These are phyloP conservation scores for Peromyscus melanophrys DNA, from an alignment of 2,797 vertebrate species.

Conservation along the genomic window DNA sequence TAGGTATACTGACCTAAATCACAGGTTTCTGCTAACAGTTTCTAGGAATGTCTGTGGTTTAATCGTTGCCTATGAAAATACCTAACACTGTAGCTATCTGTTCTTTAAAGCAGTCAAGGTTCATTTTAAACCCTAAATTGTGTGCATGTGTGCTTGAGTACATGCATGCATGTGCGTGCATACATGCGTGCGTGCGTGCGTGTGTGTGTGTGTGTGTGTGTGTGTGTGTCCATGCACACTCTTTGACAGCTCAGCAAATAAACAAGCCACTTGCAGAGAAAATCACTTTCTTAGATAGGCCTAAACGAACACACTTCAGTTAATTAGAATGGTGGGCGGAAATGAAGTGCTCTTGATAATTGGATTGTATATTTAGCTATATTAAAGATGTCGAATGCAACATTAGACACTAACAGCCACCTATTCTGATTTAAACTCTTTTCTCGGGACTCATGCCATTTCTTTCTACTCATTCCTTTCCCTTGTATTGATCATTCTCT, in stretches of 20 bases:
- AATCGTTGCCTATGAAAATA: neutral
- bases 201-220: neutral
- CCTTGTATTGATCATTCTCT: neutral
- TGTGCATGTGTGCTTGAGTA: no score
- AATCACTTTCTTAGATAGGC: neutral
- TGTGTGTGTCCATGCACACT: neutral
- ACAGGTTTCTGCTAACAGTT: neutral
- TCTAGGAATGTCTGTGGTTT: neutral
- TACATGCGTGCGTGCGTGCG: neutral
- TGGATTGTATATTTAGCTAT: neutral
- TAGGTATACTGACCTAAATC: neutral
- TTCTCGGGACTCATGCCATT: neutral
- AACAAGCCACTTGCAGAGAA: conserved; percentile 26
- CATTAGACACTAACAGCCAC: neutral
- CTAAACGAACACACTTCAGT: neutral
- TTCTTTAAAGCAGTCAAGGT: neutral
- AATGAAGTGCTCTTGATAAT: neutral
- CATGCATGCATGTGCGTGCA: no score
- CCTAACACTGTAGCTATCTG: neutral
- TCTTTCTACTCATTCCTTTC: neutral
- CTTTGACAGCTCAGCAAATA: conserved; percentile 13
- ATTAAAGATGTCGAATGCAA: neutral
- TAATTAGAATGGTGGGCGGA: neutral
- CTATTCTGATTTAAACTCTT: neutral
- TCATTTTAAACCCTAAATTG: neutral